A percentile compares a stretch with the other conserved stretches of the same genome.
Evolutionary conservation across 1,140 invertebrate species (phyloP).

Genomic region (Leptinotarsa lineolata): DNA sequence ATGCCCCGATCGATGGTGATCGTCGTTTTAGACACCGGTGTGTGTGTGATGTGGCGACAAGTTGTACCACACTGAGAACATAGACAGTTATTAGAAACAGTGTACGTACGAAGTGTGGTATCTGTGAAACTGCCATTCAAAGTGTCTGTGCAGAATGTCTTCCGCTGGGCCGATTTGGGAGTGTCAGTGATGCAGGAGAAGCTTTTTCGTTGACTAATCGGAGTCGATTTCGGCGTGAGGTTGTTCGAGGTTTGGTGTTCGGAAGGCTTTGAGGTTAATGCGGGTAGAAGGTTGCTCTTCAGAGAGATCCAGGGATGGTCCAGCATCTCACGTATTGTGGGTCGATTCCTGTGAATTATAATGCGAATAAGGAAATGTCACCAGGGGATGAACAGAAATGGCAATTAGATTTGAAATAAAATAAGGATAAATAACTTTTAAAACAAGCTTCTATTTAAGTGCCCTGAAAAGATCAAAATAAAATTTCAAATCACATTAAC

Average conservation of each 20-base stretch:
- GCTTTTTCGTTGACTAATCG: conserved; percentile 49
- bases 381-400: too few species aligned
- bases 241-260: conserved; percentile 34
- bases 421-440: too few species aligned
- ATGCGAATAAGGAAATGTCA: background rate
- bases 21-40: conserved; percentile 52
- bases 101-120: conserved; percentile 49
- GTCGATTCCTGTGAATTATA: conserved; percentile 49
- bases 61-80: conserved; percentile 55
- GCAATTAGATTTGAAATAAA: too few species aligned
- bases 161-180: conserved; percentile 45
- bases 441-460: too few species aligned
- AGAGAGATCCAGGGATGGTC: conserved; percentile 54
- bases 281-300: conserved; percentile 44
- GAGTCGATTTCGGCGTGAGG: conserved; percentile 48
- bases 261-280: conserved; percentile 26
- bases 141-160: conserved; percentile 46
- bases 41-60: conserved; percentile 53
- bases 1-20: conserved; percentile 56
- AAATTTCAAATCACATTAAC: too few species aligned
- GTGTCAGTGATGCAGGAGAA: conserved; percentile 39
- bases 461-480: too few species aligned
- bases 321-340: conserved; percentile 50
- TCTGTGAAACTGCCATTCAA: conserved; percentile 46
- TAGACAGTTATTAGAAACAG: conserved; percentile 51